Evolutionary conservation across 2,113 vertebrate genomes (phyloP), one percentile per base, ranked within the genome.

Genomic region (Onychostoma macrolepis): DNA sequence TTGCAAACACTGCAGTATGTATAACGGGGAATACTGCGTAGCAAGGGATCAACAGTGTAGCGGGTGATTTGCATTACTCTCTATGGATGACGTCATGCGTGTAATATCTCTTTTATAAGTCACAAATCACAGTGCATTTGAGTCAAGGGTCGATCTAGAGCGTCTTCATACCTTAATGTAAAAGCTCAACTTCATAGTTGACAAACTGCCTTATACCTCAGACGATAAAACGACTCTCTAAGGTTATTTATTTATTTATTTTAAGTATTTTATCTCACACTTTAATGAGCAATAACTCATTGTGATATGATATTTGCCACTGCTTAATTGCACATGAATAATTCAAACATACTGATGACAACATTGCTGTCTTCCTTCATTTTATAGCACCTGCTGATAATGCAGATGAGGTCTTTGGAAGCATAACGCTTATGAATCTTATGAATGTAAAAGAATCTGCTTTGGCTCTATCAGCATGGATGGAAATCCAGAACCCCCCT

Each of bases 371-470:
- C 81, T 71, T 83, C 80, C 63, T 45, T 53, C 81, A n/a, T 71
- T 50, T 82, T 83, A 83, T 71, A 83, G 81, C 81, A 58, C 83
- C 83, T 84, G 83, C 65, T 84, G 83, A 84, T 75, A 84, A 84
- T 84, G 83, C 48, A 84, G 83, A 84, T 71, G 81, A 83, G 43
- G n/a, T 53, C 63, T 65, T 45, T 67, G 80, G 36, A 82, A 81
- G 58, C 26, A 65, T 71, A 50, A 45, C 3, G n/a, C 80, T 82
- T 45, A 30, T 82, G 63, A 83, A 83, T 67, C 81, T 72, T 74
- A 15, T 38, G 69, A 72, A 84, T 84, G 24, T 74, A 74, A 84
- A 84, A 74, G 67, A 75, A 74, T 84, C 83, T 56, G 65, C 38
- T 83, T 69, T 83, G 63, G 63, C 80, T 84, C 45, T 17, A 36